phyloP scores from a whole-genome alignment of 2,113 vertebrate genomes.

The Chloroceryle aenea region DNA sequence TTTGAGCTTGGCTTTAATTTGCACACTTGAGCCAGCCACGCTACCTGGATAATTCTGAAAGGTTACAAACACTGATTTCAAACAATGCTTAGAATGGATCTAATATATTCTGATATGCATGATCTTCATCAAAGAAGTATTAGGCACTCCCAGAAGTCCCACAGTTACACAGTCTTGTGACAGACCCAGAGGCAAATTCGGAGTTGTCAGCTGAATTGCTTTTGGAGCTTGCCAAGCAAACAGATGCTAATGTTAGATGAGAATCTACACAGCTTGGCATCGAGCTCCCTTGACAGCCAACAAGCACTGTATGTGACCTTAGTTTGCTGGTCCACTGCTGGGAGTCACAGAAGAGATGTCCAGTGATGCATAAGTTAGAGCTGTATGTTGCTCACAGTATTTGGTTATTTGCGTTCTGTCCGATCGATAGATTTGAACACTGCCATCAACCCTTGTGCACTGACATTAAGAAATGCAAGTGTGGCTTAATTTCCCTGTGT shows the following conservation, averaged over 20 bases:
- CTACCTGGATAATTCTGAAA: neutral
- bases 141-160: conserved; percentile 35
- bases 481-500: neutral
- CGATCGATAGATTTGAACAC: neutral
- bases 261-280: conserved; percentile 14
- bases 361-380: neutral
- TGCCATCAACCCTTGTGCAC: neutral
- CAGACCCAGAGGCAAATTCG: conserved; percentile 53
- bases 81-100: neutral
- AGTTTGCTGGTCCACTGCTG: conserved; percentile 2
- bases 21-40: neutral
- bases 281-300: neutral
- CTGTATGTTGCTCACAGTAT: neutral
- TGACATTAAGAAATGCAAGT: neutral
- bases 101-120: neutral
- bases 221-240: conserved; percentile 54
- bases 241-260: conserved; percentile 62
- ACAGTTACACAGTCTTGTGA: conserved; percentile 32
- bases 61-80: neutral
- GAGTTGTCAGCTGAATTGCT: conserved; percentile 42
- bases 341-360: neutral
- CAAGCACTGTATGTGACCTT: conserved; percentile 43
- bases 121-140: conserved; percentile 33
- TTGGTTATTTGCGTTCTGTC: neutral
- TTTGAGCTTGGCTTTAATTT: neutral